Base-by-base conservation (phyloP, 1,140 invertebrate species). In the Drosophila triauraria region DNA sequence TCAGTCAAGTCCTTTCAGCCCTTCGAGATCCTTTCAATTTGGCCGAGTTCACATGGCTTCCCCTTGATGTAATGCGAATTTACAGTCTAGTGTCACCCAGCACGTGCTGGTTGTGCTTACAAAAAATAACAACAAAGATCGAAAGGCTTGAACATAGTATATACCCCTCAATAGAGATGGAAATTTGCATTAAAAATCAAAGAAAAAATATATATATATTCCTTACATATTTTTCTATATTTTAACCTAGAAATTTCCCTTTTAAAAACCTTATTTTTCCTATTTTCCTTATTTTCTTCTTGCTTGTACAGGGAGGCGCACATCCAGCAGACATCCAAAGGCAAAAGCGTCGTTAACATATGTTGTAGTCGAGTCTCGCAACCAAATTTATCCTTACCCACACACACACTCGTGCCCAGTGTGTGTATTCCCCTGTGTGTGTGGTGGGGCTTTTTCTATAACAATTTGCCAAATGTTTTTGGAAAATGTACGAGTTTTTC, bases 401-500 rank as follows among this genome's bases (percentile, higher is more conserved):
- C 35, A 57, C 42, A 54, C 20, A 54, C 46, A 59, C 20, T 20
- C 20, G 20, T 23, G 57, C 20, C 42, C 54, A 35, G 25, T 48
- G 35, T 56, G 40, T 69, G 42, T 71, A 72, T 72, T 72, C 69
- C 69, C 51, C 53, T n/a, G 57, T 57, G 61, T 70, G 62, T 80
- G 62, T 72, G 38, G 12, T 15, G 20, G 43, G 38, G 64, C 69
- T 60, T 72, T 71, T 86, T 86, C 78, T 82, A 82, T 86, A 86
- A 86, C 64, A 86, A 82, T 86, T 86, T 86, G 75, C 61, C 78
- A 82, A 86, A 86, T 82, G 69, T 79, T 82, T 82, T 78, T 75
- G 25, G 70, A 78, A 86, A 78, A 85, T 75, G 75, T 71, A 75
- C 64, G 65, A 85, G 82, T 78, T 84, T 67, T 84, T 65, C 62